These are phyloP conservation scores for Oreonectes daqikongensis DNA, from an alignment of 2,797 vertebrate genomes.

Conservation along the genomic window DNA sequence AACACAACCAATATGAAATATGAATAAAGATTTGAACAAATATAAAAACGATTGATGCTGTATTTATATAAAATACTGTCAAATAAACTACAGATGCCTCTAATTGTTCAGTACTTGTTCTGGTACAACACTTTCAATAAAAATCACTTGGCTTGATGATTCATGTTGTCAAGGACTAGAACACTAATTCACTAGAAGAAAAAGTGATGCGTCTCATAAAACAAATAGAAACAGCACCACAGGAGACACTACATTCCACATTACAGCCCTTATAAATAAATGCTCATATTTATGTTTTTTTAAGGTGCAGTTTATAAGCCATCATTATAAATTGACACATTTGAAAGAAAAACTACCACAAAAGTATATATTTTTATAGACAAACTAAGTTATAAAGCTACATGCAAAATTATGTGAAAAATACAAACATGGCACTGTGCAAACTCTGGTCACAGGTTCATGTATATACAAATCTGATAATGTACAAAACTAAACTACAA, in stretches of 20 bases:
- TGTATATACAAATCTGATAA: background rate
- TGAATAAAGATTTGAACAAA: background rate
- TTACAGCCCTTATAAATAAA: background rate
- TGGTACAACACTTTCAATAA: constrained; percentile 2
- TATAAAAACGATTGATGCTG: background rate
- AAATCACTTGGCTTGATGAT: constrained; percentile 16
- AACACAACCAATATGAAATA: constrained; percentile 12
- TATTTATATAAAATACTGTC: background rate
- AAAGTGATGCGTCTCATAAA: background rate
- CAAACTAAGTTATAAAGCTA: no score
- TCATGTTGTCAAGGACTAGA: constrained; percentile 38
- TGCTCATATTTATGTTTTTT: background rate
- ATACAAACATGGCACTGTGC: background rate
- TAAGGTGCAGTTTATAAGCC: background rate
- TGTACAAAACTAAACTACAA: background rate
- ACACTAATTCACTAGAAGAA: constrained; percentile 26
- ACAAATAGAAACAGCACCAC: background rate
- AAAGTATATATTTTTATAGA: no score
- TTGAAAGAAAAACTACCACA: no score
- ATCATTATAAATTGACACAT: background rate
- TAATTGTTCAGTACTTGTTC: background rate
- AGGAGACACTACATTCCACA: background rate
- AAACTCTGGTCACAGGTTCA: background rate
- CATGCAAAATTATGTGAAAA: background rate
- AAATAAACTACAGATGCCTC: constrained; percentile 12